These are phyloP conservation scores for Rhabdornis inornatus DNA, from an alignment of 2,113 vertebrate species.

Conservation along the genomic window DNA sequence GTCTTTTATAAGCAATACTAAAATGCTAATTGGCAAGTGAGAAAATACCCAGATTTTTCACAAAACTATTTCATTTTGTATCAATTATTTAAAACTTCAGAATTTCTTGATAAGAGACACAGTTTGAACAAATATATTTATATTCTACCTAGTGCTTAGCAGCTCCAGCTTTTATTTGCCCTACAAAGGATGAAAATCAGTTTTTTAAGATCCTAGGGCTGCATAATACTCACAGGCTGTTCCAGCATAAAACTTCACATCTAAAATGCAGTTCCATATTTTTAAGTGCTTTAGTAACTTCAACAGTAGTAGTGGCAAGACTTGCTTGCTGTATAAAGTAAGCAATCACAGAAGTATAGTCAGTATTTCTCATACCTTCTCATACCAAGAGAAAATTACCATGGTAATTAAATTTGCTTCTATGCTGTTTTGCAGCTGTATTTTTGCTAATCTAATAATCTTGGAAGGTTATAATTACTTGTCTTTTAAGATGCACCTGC, in stretches of 20 bases:
- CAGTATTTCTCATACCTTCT: constrained; percentile 17
- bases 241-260: neutral
- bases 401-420: neutral
- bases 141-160: neutral
- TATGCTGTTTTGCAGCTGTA: neutral
- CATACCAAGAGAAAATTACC: constrained; percentile 15
- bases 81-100: neutral
- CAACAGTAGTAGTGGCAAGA: neutral
- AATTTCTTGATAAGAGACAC: neutral
- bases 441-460: constrained; percentile 2
- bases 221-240: neutral
- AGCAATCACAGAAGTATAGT: neutral
- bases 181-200: neutral
- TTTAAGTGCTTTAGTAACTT: neutral
- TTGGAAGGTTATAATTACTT: neutral
- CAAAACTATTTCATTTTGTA: neutral
- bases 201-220: neutral
- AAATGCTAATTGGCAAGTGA: neutral
- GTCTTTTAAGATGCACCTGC: neutral
- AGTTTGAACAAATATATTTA: neutral
- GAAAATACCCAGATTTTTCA: neutral
- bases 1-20: neutral
- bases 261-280: neutral
- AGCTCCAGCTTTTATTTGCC: neutral
- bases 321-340: neutral